These are phyloP conservation scores for Meteorus cinctellus DNA, from an alignment of 2,888 invertebrate genomes.

Conservation along the genomic window DNA sequence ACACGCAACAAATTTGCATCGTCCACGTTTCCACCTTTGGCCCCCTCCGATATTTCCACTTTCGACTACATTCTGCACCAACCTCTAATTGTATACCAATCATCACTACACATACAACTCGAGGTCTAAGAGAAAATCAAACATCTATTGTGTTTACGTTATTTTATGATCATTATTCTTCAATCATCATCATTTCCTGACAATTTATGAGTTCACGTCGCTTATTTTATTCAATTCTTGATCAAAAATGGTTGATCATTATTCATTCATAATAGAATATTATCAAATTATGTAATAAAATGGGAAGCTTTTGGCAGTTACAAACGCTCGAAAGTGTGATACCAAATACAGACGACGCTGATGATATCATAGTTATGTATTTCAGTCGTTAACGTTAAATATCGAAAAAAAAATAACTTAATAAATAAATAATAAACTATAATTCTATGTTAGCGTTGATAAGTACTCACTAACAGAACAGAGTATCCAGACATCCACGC, in stretches of 20 bases:
- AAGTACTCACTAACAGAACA: no score
- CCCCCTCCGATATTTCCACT: conserved; percentile 44
- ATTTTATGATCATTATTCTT: not conserved
- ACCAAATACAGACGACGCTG: not conserved
- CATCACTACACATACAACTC: not conserved
- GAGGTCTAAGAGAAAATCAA: no score
- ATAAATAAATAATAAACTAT: not conserved
- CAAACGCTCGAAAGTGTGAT: conserved; percentile 10
- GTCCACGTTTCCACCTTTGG: conserved; percentile 45
- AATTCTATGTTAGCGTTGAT: not conserved
- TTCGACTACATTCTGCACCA: conserved; percentile 42
- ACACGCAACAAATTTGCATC: conserved; percentile 55
- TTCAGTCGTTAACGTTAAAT: conserved; percentile 37
- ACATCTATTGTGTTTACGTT: not conserved
- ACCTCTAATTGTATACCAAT: conserved; percentile 21
- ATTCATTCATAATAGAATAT: no score
- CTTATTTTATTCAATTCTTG: no score
- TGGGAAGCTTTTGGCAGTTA: conserved; percentile 20
- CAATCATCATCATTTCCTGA: not conserved
- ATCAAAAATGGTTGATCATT: no score
- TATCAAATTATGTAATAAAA: not conserved
- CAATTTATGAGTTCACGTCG: not conserved
- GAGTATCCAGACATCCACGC: no score
- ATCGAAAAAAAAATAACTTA: not conserved
- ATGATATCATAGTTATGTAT: conserved; percentile 37